Evolutionary conservation across 1,140 invertebrate species (phyloP).

Genomic region (Holotrichia oblita): DNA sequence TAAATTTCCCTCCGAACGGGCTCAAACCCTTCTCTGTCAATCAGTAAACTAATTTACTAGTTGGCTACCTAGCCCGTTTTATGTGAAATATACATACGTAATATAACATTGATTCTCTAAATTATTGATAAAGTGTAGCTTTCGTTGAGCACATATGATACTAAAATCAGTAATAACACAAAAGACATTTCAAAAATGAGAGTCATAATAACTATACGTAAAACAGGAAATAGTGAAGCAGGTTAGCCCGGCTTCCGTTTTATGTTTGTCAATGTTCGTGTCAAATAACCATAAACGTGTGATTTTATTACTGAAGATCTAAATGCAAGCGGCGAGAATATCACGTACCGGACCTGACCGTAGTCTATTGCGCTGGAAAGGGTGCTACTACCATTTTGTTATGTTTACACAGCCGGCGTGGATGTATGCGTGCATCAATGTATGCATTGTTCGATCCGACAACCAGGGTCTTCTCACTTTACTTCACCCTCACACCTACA

Average conservation of each 20-base stretch:
- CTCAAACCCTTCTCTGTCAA: no score
- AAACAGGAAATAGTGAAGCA: background rate
- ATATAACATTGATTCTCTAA: no score
- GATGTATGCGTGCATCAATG: constrained; percentile 19
- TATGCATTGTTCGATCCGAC: constrained; percentile 12
- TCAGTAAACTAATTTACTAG: no score
- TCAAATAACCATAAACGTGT: constrained; percentile 40
- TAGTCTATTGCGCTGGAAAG: background rate
- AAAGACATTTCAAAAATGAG: constrained; percentile 10
- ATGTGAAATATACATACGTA: no score
- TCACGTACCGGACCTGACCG: constrained; percentile 10
- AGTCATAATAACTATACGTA: background rate
- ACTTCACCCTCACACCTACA: background rate
- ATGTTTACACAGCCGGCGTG: background rate
- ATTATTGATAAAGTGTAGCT: background rate
- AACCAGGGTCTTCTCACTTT: background rate
- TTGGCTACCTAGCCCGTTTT: no score
- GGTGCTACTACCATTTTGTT: background rate
- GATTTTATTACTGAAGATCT: constrained; percentile 22
- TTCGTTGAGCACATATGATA: background rate
- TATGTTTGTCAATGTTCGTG: constrained; percentile 35
- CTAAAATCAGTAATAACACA: background rate
- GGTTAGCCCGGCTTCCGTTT: constrained; percentile 1
- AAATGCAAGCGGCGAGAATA: constrained; percentile 10
- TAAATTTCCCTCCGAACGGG: no score